These are phyloP conservation scores for Botia almorhae DNA, from an alignment of 2,797 vertebrate genomes.

Conservation along the genomic window DNA sequence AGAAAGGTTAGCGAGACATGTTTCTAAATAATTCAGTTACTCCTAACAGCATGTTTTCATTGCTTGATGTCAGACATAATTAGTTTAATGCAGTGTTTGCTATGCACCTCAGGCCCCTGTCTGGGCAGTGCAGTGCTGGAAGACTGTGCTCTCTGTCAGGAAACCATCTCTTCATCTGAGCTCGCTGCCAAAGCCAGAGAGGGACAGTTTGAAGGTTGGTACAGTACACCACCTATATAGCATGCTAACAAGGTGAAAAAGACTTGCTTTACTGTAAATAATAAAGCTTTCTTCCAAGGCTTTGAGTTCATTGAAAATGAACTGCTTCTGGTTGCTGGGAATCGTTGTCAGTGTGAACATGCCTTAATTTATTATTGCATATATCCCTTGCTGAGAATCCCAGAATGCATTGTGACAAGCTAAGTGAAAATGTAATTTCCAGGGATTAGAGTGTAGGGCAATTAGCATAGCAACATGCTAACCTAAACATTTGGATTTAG, in stretches of 20 bases:
- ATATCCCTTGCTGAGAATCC: background rate
- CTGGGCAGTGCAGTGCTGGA: conserved; percentile 87
- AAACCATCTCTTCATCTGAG: conserved; percentile 91
- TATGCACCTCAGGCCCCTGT: conserved; percentile 74
- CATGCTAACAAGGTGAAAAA: background rate
- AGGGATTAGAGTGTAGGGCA: too few relatives aligned
- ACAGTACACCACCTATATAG: background rate
- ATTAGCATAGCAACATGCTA: too few relatives aligned
- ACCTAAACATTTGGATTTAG: too few relatives aligned
- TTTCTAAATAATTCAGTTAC: background rate
- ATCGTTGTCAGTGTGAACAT: background rate
- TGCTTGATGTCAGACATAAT: background rate
- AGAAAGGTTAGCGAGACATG: conserved; percentile 80
- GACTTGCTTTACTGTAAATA: background rate
- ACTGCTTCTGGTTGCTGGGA: background rate
- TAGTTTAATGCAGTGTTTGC: conserved; percentile 17
- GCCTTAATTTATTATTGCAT: background rate
- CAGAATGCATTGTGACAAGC: background rate
- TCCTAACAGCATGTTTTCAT: conserved; percentile 10
- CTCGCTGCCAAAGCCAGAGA: conserved; percentile 90
- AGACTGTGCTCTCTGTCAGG: conserved; percentile 95
- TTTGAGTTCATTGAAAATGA: too few relatives aligned
- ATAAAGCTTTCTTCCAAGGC: background rate
- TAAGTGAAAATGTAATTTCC: too few relatives aligned
- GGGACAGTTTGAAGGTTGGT: conserved; percentile 93